phyloP scores from a whole-genome alignment of 2,888 invertebrate genomes.

The Busseola fusca region DNA sequence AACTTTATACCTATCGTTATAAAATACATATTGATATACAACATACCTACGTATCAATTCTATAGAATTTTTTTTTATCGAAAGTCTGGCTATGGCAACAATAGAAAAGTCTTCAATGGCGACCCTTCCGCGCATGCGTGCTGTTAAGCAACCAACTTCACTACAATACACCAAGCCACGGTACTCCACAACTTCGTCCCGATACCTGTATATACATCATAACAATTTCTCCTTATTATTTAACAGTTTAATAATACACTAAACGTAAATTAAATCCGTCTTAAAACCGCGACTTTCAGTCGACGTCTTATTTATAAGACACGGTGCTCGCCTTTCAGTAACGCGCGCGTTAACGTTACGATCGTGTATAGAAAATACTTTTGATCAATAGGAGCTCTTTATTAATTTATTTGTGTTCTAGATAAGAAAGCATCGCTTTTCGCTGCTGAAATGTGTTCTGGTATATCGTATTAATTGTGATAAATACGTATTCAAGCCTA shows the following conservation, averaged over 20 bases:
- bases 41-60: conserved; percentile 63
- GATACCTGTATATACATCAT: conserved; percentile 86
- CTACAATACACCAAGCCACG: conserved; percentile 80
- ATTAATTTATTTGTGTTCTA: conserved; percentile 87
- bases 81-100: conserved; percentile 82
- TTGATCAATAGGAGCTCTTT: conserved; percentile 85
- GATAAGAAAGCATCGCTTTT: conserved; percentile 75
- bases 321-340: conserved; percentile 37
- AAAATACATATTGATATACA: conserved; percentile 68
- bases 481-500: conserved; percentile 69
- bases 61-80: conserved; percentile 73
- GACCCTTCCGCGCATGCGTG: conserved; percentile 85
- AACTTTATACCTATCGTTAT: conserved; percentile 70
- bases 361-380: conserved; percentile 70
- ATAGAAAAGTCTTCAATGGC: conserved; percentile 77
- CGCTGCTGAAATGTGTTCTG: conserved; percentile 70
- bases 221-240: conserved; percentile 80
- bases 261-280: conserved; percentile 84
- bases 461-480: conserved; percentile 69
- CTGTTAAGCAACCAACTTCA: conserved; percentile 75
- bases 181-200: conserved; percentile 83
- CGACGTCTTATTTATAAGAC: conserved; percentile 48
- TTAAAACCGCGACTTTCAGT: conserved; percentile 62
- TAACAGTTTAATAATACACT: conserved; percentile 77
- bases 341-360: conserved; percentile 56